Conservation (phyloP, 2,797 vertebrate species). For the Rhabdomys pumilio region DNA sequence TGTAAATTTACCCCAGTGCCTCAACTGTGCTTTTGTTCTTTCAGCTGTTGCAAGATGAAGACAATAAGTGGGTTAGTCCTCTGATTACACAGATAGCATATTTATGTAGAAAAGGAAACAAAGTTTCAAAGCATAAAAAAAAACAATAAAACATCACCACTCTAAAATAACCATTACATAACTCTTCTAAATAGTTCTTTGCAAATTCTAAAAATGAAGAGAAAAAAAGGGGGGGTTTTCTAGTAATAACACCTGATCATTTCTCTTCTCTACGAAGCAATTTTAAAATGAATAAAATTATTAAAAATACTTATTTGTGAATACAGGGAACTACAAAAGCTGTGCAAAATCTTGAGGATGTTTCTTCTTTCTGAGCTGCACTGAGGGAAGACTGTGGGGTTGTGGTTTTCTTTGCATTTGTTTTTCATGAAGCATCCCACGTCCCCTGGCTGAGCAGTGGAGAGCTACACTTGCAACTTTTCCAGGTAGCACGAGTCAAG, state of each 20-base stretch:
- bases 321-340: background rate
- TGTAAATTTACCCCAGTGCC: slow-evolving; percentile 30
- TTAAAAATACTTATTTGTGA: slow-evolving; percentile 45
- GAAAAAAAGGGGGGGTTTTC: background rate
- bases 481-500: background rate
- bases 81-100: slow-evolving; percentile 1
- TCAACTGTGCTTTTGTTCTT: slow-evolving; percentile 14
- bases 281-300: slow-evolving; percentile 7
- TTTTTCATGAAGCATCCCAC: background rate
- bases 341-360: background rate
- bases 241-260: background rate
- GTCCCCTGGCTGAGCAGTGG: background rate
- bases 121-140: slow-evolving; percentile 18
- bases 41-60: slow-evolving; percentile 27
- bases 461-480: background rate
- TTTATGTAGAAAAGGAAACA: background rate
- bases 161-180: slow-evolving; percentile 4
- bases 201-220: background rate
- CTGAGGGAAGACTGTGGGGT: background rate
- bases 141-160: background rate
- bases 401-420: background rate
- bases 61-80: background rate
- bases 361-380: background rate
- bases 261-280: background rate
- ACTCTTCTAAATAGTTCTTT: background rate